Evolutionary conservation across 2,113 vertebrate species (phyloP), one percentile per base, ranked within the genome.

Genomic region (Galeopterus variegatus): DNA sequence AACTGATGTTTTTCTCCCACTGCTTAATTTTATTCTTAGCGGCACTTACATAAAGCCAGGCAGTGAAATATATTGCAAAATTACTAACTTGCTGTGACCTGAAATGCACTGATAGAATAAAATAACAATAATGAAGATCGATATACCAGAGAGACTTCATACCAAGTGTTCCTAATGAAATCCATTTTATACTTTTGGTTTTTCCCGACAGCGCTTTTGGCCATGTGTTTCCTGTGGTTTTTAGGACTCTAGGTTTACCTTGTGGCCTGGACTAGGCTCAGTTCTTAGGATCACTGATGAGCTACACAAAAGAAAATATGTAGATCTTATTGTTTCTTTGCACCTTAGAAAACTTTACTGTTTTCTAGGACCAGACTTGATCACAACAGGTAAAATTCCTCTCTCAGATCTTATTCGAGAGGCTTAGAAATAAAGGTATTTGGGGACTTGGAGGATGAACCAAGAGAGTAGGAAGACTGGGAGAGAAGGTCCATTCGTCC

Each of bases 21-120:
- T 98, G 98, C 97, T 93, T 98, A 98, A 98, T 98, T 98, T 99
- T 99, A 99, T 99, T 99, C 98, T 99, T 99, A 99, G 98, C 98
- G 98, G 97, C 98, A 97, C 98, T 99, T 99, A 98, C 98, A 98
- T 99, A 98, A 99, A 98, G 97, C 95, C 96, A 98, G 97, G 98
- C 97, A 98, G 97, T 98, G 97, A 98, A 98, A 91, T 97, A 98
- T 98, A 98, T 67, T 97, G 98, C 98, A 98, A 98, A 98, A 98
- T 98, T 97, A 98, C 94, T 97, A 98, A 98, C 97, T 97, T 97
- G 97, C 98, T 98, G 98, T 98, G 98, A 98, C 98, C 98, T 98
- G 97, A 98, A 98, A 98, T 95, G 96, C 98, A 98, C 97, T 97
- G 97, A 97, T 90, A 97, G 95, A 96, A 97, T 97, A 98, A 98